A percentile compares a stretch with the other conserved stretches of the same genome.
These are phyloP conservation scores for Formica aserva DNA, from an alignment of 2,888 invertebrate genomes.

Conservation along the genomic window DNA sequence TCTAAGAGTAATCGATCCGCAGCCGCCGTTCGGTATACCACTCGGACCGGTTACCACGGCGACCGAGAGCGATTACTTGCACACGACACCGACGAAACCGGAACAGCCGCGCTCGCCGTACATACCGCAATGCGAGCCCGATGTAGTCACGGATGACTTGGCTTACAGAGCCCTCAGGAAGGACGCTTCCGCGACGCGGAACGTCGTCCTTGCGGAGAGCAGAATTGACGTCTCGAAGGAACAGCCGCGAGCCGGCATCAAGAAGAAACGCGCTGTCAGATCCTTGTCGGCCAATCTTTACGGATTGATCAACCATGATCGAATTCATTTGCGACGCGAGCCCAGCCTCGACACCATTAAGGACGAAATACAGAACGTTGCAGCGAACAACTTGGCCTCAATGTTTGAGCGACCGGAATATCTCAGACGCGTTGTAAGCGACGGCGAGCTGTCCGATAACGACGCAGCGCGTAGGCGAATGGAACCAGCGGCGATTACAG, in stretches of 20 bases:
- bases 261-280: conserved; percentile 93
- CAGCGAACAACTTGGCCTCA: conserved; percentile 31
- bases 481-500: conserved; percentile 37
- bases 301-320: conserved; percentile 89
- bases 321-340: conserved; percentile 60
- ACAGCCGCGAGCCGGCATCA: conserved; percentile 84
- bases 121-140: conserved; percentile 91
- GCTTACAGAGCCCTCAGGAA: conserved; percentile 94
- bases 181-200: conserved; percentile 87
- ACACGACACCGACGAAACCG: conserved; percentile 83
- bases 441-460: conserved; percentile 66
- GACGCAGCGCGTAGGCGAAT: conserved; percentile 58
- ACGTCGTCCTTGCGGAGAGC: conserved; percentile 38
- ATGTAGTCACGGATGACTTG: conserved; percentile 94
- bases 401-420: conserved; percentile 38
- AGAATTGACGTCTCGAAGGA: conserved; percentile 17
- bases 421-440: conserved; percentile 65
- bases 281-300: conserved; percentile 95
- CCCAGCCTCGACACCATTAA: conserved; percentile 57
- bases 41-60: conserved; percentile 93
- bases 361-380: conserved; percentile 48
- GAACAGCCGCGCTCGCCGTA: conserved; percentile 88
- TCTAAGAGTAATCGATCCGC: conserved; percentile 91
- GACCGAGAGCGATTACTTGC: conserved; percentile 94
- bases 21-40: conserved; percentile 96